Percentiles rank a stretch among this genome's conserved stretches.
phyloP scores from a whole-genome alignment of 2,113 vertebrate species.

The Calyptomena viridis region DNA sequence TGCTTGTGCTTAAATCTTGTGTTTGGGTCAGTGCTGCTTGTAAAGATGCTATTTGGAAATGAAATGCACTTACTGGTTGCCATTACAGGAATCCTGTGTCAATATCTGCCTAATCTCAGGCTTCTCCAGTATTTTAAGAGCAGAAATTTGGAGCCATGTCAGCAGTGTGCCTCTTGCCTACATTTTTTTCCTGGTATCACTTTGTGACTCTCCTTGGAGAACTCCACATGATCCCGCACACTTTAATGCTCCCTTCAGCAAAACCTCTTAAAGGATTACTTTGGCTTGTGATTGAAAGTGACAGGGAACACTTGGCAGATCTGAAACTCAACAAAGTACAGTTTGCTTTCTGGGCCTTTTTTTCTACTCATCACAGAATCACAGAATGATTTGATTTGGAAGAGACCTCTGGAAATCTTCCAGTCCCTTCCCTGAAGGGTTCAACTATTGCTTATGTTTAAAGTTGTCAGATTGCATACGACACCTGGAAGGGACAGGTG shows the following conservation, averaged over 20 bases:
- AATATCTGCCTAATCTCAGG: not conserved
- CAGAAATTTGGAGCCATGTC: not conserved
- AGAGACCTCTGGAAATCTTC: not conserved
- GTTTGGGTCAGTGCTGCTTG: not conserved
- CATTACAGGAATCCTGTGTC: not conserved
- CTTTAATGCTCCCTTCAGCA: constrained; percentile 7
- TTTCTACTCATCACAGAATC: not conserved
- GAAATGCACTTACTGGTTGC: not conserved
- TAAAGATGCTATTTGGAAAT: not conserved
- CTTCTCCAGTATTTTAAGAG: not conserved
- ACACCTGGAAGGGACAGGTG: not conserved
- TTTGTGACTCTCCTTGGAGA: constrained; percentile 11
- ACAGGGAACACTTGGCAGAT: not conserved
- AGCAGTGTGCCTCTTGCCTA: not conserved
- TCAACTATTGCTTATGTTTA: not conserved
- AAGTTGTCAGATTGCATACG: not conserved
- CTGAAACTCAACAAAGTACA: not conserved
- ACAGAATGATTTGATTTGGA: not conserved
- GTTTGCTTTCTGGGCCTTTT: not conserved
- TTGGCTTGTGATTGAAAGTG: constrained; percentile 28
- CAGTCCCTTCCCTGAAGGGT: not conserved
- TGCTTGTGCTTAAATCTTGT: not conserved
- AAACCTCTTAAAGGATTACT: constrained; percentile 54
- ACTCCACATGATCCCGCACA: not conserved
- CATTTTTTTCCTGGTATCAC: not conserved